Evolutionary conservation across 1,140 invertebrate genomes (phyloP), one percentile per base, ranked within the genome.

Genomic region (Magallana angulata): DNA sequence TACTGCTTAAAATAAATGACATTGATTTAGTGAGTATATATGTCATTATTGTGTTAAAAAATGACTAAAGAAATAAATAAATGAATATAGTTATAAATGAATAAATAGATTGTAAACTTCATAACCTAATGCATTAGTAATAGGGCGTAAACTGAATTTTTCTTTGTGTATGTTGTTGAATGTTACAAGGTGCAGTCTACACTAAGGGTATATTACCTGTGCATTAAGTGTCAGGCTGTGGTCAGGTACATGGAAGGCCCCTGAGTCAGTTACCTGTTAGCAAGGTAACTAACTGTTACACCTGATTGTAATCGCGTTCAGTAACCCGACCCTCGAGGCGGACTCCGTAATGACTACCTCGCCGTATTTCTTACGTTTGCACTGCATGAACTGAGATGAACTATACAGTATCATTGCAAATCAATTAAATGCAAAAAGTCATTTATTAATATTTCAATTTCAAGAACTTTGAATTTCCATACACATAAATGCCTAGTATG

Each of bases 111-210:
- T 48, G 36, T 48, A 48, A 48, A 48, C 36, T 48, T 2, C 36
- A 48, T 48, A 48, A 5, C 36, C 36, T 48, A 48, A 48, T 48
- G 36, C 30, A 76, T 76, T 76, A 76, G 68, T 76, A 76, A 76
- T 76, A 76, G 68, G 68, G 68, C 68, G 68, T 76, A 30, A 76
- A 76, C 68, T 71, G 18, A 24, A 24, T 48, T 48, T 48, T 48
- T 48, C 36, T 48, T 48, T n/a, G 62, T 16, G 5, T 18, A 7
- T 9, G 14, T 7, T 30, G 7, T 76, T 36, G 1, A 76, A 30
- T 76, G 68, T 76, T 30, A 76, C 36, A 12, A 76, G 24, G 68
- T 76, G 68, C 68, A 76, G 24, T 8, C 24, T 76, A 30, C 36
- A 12, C 24, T 76, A 12, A 30, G 68, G 68, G 68, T 76, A 76